These are phyloP conservation scores for Ethmia dodecea DNA, from an alignment of 2,888 invertebrate species.

Conservation along the genomic window DNA sequence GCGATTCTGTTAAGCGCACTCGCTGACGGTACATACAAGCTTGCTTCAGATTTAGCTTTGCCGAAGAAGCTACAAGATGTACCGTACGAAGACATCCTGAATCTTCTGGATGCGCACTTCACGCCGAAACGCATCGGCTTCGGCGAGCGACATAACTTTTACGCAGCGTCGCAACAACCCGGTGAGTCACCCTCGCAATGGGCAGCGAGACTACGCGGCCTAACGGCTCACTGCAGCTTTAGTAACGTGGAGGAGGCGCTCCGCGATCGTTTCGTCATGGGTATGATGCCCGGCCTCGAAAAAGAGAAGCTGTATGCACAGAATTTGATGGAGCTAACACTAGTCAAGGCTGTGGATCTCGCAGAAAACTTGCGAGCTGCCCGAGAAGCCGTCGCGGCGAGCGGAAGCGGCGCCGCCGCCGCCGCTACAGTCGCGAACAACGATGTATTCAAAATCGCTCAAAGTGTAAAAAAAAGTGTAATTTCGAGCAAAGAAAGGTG, in stretches of 20 bases:
- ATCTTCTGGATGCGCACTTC: slow-evolving; percentile 5
- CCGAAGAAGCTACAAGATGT: not conserved
- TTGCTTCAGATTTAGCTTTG: not conserved
- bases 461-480: not conserved
- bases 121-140: slow-evolving; percentile 1
- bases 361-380: slow-evolving; percentile 12
- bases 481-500: not conserved
- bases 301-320: slow-evolving; percentile 6
- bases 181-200: slow-evolving; percentile 4
- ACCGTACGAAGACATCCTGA: slow-evolving; percentile 2
- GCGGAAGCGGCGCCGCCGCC: not conserved
- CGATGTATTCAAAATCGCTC: not conserved
- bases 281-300: slow-evolving; percentile 8
- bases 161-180: slow-evolving; percentile 4
- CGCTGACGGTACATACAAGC: slow-evolving; percentile 1
- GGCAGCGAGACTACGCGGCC: slow-evolving; percentile 9
- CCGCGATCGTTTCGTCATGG: slow-evolving; percentile 10
- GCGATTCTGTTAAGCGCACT: slow-evolving; percentile 1
- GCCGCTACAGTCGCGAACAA: too few relatives aligned
- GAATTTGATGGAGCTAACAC: slow-evolving; percentile 5
- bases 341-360: slow-evolving; percentile 12
- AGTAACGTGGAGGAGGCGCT: not conserved
- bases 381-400: slow-evolving; percentile 4
- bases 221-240: slow-evolving; percentile 9
- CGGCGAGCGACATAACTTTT: slow-evolving; percentile 8